These are phyloP conservation scores for Gambusia affinis DNA, from an alignment of 2,113 vertebrate species.

Conservation along the genomic window DNA sequence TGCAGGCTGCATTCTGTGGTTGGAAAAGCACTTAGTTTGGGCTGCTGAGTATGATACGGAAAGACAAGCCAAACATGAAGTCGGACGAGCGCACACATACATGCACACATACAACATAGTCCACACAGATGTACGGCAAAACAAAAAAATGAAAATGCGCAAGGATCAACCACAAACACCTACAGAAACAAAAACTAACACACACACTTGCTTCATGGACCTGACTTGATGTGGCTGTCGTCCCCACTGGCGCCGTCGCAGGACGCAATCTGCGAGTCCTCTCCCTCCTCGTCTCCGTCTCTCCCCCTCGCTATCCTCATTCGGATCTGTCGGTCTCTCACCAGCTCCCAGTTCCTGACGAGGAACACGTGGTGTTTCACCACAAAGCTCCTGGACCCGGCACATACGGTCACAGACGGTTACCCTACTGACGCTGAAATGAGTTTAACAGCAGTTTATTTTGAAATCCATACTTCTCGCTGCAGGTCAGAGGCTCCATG, in stretches of 20 bases:
- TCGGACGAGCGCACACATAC: conserved; percentile 30
- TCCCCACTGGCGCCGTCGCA: conserved; percentile 59
- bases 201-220: conserved; percentile 83
- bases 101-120: conserved; percentile 28
- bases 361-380: conserved; percentile 92
- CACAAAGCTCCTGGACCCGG: conserved; percentile 87
- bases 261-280: conserved; percentile 47
- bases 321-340: conserved; percentile 89
- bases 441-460: conserved; percentile 10
- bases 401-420: conserved; percentile 23
- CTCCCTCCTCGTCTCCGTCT: conserved; percentile 53
- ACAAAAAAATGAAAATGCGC: conserved; percentile 30
- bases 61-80: conserved; percentile 63
- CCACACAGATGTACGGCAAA: conserved; percentile 31
- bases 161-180: conserved; percentile 60
- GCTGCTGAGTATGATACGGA: conserved; percentile 64
- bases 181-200: conserved; percentile 81
- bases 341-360: conserved; percentile 93
- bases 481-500: conserved; percentile 92
- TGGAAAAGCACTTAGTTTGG: conserved; percentile 73
- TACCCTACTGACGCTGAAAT: conserved; percentile 4
- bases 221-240: conserved; percentile 78
- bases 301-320: conserved; percentile 81
- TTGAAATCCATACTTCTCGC: conserved; percentile 82
- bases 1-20: conserved; percentile 71